phyloP scores from a whole-genome alignment of 2,888 invertebrate genomes.

The Drosophila colorata region DNA sequence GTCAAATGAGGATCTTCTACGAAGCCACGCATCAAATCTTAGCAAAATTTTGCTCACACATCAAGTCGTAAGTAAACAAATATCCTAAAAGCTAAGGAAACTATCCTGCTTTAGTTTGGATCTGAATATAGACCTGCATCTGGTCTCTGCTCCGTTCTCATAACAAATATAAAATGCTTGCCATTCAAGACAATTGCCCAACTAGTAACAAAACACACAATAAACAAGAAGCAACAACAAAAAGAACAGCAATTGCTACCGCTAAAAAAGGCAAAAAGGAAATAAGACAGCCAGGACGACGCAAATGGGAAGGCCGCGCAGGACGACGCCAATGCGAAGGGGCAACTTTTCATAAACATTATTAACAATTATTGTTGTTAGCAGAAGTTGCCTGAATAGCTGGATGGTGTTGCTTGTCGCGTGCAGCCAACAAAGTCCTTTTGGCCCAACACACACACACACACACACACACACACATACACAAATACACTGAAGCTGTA shows the following conservation, averaged over 20 bases:
- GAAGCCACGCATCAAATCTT: no score
- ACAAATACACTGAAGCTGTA: slow-evolving; percentile 1
- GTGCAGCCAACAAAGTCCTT: slow-evolving; percentile 71
- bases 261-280: slow-evolving; percentile 50
- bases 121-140: slow-evolving; percentile 17
- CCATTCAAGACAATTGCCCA: slow-evolving; percentile 71
- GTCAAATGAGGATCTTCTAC: no score
- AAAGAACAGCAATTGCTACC: slow-evolving; percentile 34
- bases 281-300: slow-evolving; percentile 64
- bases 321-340: slow-evolving; percentile 41
- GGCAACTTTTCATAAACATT: slow-evolving; percentile 82
- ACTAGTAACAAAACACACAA: slow-evolving; percentile 43
- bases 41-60: not conserved
- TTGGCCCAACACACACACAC: slow-evolving; percentile 14
- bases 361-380: slow-evolving; percentile 81
- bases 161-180: slow-evolving; percentile 60
- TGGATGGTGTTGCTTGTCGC: slow-evolving; percentile 67
- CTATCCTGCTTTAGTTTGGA: slow-evolving; percentile 17
- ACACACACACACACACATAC: slow-evolving; percentile 6
- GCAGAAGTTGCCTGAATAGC: slow-evolving; percentile 67
- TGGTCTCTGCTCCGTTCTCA: slow-evolving; percentile 29
- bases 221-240: slow-evolving; percentile 22
- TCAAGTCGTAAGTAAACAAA: slow-evolving; percentile 62
- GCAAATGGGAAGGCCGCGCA: slow-evolving; percentile 42
- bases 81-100: slow-evolving; percentile 68